Percentiles rank a stretch among this genome's conserved stretches.
Evolutionary conservation across 2,888 invertebrate genomes (phyloP).

Genomic region (Lomographa bimaculata): DNA sequence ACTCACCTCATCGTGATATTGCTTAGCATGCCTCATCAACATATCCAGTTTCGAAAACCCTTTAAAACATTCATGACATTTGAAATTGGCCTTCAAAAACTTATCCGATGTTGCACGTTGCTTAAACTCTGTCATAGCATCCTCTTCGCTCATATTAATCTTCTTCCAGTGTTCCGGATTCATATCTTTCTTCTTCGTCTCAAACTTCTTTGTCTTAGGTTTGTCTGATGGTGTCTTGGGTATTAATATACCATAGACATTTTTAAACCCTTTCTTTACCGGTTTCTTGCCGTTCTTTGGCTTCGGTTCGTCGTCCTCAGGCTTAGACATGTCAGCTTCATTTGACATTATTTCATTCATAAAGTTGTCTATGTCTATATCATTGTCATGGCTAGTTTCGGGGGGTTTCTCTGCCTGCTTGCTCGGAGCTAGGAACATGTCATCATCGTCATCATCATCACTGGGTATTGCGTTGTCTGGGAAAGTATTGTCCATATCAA

Average conservation of each 20-base stretch:
- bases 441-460: slow-evolving; percentile 8
- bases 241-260: slow-evolving; percentile 28
- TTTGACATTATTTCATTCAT: slow-evolving; percentile 24
- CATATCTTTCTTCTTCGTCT: slow-evolving; percentile 41
- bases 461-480: slow-evolving; percentile 6
- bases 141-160: slow-evolving; percentile 57
- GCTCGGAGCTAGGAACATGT: slow-evolving; percentile 7
- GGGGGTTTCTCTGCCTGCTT: slow-evolving; percentile 8
- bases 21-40: slow-evolving; percentile 55
- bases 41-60: slow-evolving; percentile 67
- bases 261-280: slow-evolving; percentile 26
- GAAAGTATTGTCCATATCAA: slow-evolving; percentile 11
- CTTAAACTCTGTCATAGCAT: slow-evolving; percentile 58
- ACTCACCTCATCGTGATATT: slow-evolving; percentile 62
- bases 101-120: slow-evolving; percentile 49
- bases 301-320: slow-evolving; percentile 5
- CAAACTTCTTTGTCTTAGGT: slow-evolving; percentile 34
- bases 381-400: slow-evolving; percentile 8
- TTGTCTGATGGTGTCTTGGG: slow-evolving; percentile 17
- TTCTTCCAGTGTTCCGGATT: slow-evolving; percentile 60
- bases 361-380: slow-evolving; percentile 19
- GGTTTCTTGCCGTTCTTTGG: slow-evolving; percentile 27
- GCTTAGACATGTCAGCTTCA: slow-evolving; percentile 6
- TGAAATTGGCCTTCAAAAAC: slow-evolving; percentile 54
- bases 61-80: slow-evolving; percentile 64